A percentile compares a stretch with the other conserved stretches of the same genome.
Conservation (phyloP, 2,888 invertebrate genomes). For the Cepaea hortensis region DNA sequence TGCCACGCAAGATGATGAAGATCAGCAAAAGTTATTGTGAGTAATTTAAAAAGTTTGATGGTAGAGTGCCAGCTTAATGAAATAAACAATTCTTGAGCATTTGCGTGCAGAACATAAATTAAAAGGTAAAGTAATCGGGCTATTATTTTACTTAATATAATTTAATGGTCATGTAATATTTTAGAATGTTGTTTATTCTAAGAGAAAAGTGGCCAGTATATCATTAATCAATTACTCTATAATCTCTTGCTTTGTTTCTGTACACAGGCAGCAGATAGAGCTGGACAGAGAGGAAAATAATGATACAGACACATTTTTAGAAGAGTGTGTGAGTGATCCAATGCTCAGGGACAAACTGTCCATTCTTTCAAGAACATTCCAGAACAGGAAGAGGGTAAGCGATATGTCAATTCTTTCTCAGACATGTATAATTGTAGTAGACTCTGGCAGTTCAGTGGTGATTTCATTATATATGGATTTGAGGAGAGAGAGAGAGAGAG, state of each 20-base stretch:
- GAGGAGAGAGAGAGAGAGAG: too few species aligned
- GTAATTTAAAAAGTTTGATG: constrained; percentile 26
- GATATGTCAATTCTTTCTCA: too few species aligned
- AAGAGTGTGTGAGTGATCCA: constrained; percentile 74
- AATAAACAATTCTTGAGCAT: too few species aligned
- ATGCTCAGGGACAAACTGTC: constrained; percentile 74
- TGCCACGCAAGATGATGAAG: constrained; percentile 75
- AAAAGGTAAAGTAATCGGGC: too few species aligned
- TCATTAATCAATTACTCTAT: background rate
- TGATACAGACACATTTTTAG: constrained; percentile 73
- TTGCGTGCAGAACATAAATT: too few species aligned
- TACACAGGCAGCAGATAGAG: constrained; percentile 52
- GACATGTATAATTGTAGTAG: too few species aligned
- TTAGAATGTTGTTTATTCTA: too few species aligned
- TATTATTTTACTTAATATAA: too few species aligned
- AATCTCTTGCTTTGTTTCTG: background rate
- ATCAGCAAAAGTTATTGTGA: constrained; percentile 71
- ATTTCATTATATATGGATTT: too few species aligned
- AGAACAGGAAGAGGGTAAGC: constrained; percentile 73
- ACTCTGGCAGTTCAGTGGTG: too few species aligned
- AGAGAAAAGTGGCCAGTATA: background rate
- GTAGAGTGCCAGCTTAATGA: too few species aligned
- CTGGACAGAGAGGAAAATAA: constrained; percentile 67
- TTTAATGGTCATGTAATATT: too few species aligned
- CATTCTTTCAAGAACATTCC: constrained; percentile 73